phyloP scores from a whole-genome alignment of 53 echinoderm and acorn worm genomes.

The Crossaster papposus region DNA sequence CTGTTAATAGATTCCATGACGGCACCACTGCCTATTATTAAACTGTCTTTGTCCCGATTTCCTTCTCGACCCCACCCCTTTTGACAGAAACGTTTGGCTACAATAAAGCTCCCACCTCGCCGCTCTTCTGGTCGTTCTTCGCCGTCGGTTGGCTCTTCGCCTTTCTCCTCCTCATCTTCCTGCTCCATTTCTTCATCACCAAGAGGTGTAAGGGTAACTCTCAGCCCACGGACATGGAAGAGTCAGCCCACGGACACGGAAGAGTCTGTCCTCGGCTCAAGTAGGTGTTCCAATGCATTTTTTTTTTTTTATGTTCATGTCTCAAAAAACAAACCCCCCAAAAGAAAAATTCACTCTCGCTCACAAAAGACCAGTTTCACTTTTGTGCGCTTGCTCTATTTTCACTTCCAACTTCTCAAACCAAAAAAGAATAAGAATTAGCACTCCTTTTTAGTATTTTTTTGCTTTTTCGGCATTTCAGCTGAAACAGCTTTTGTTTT shows the following conservation, averaged over 20 bases:
- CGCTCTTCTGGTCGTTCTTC: conserved; percentile 72
- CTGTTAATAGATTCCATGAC: background rate
- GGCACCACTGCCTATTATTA: background rate
- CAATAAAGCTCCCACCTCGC: background rate
- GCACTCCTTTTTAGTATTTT: background rate
- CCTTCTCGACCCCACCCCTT: no score
- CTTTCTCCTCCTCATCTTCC: conserved; percentile 72
- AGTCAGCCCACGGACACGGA: conserved; percentile 80
- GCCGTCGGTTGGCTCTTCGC: conserved; percentile 78
- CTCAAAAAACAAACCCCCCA: background rate
- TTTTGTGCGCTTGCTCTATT: background rate
- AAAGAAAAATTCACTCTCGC: background rate
- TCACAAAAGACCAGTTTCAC: background rate
- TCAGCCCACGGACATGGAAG: no score
- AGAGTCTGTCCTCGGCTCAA: conserved; percentile 89
- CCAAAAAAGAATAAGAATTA: background rate
- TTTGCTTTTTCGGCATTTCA: background rate
- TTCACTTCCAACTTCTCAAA: conserved; percentile 11
- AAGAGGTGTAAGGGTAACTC: conserved; percentile 90
- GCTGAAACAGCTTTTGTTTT: no score
- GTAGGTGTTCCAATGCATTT: conserved; percentile 77
- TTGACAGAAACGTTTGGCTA: conserved; percentile 37
- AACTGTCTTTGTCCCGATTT: background rate
- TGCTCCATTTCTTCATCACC: conserved; percentile 75
- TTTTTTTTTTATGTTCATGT: conserved; percentile 42